phyloP scores from a whole-genome alignment of 2,888 invertebrate species.

The Zaprionus bogoriensis region DNA sequence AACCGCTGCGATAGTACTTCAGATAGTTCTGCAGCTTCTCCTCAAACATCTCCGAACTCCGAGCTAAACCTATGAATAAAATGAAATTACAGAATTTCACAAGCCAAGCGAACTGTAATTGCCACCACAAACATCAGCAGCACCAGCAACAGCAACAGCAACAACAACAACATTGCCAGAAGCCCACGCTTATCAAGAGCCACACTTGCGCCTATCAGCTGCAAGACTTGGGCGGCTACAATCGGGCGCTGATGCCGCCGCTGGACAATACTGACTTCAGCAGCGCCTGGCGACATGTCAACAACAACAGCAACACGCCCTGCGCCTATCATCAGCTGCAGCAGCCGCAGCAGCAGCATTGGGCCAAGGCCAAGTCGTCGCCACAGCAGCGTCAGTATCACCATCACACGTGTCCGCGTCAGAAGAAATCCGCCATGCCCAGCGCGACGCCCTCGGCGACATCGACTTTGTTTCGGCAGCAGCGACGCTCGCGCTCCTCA shows the following conservation, averaged over 20 bases:
- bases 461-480: conserved; percentile 34
- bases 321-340: conserved; percentile 61
- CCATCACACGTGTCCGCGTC: conserved; percentile 67
- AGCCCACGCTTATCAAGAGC: conserved; percentile 65
- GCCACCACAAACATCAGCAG: conserved; percentile 42
- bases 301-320: conserved; percentile 54
- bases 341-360: conserved; percentile 33
- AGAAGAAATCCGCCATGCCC: conserved; percentile 39
- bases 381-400: conserved; percentile 53
- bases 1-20: not conserved
- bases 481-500: conserved; percentile 61
- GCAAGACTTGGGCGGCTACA: conserved; percentile 76
- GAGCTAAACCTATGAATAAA: not conserved
- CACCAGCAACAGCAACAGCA: conserved; percentile 26
- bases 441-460: conserved; percentile 23
- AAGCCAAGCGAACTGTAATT: conserved; percentile 71
- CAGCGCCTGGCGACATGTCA: conserved; percentile 62
- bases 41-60: conserved; percentile 1
- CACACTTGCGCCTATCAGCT: conserved; percentile 80
- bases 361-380: conserved; percentile 39
- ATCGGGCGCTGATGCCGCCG: conserved; percentile 80
- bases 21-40: not conserved
- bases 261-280: conserved; percentile 76
- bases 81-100: conserved; percentile 72
- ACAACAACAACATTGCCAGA: conserved; percentile 50